phyloP scores from a whole-genome alignment of 2,888 invertebrate species.

The Caenorhabditis sulstoni region DNA sequence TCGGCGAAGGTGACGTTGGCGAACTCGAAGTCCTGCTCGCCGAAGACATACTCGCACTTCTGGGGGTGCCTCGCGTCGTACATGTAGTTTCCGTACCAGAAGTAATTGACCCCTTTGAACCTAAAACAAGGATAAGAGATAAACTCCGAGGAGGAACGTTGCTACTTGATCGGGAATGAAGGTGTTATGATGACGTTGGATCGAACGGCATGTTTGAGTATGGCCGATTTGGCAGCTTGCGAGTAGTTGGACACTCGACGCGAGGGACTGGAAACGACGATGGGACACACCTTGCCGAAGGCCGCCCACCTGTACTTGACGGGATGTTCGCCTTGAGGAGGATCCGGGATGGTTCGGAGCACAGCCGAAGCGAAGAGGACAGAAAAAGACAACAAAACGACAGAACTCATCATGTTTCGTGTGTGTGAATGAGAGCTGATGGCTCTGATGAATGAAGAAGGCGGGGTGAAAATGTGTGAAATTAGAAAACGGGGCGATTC shows the following conservation, averaged over 20 bases:
- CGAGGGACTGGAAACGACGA: slow-evolving; percentile 9
- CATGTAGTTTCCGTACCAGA: slow-evolving; percentile 35
- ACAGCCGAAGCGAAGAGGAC: neutral
- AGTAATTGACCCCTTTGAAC: slow-evolving; percentile 31
- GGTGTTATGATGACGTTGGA: slow-evolving; percentile 14
- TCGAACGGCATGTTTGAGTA: slow-evolving; percentile 4
- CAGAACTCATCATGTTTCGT: slow-evolving; percentile 13
- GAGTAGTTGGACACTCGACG: slow-evolving; percentile 10
- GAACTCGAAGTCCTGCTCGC: slow-evolving; percentile 6
- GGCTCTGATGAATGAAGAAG: slow-evolving; percentile 10
- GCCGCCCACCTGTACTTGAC: slow-evolving; percentile 1
- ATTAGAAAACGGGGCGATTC: slow-evolving; percentile 31
- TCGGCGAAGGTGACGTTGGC: slow-evolving; percentile 6
- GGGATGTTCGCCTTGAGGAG: neutral
- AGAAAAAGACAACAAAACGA: neutral
- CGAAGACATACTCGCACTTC: slow-evolving; percentile 34
- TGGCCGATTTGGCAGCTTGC: neutral
- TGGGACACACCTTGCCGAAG: neutral
- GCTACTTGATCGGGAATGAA: slow-evolving; percentile 28
- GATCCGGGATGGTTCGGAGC: neutral
- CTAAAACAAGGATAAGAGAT: neutral
- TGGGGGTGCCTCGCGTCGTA: slow-evolving; percentile 18
- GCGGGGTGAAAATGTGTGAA: slow-evolving; percentile 15
- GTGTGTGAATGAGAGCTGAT: slow-evolving; percentile 3
- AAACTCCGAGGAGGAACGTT: neutral